phyloP scores from a whole-genome alignment of 2,888 invertebrate genomes.

The Microlaimidae sp. region DNA sequence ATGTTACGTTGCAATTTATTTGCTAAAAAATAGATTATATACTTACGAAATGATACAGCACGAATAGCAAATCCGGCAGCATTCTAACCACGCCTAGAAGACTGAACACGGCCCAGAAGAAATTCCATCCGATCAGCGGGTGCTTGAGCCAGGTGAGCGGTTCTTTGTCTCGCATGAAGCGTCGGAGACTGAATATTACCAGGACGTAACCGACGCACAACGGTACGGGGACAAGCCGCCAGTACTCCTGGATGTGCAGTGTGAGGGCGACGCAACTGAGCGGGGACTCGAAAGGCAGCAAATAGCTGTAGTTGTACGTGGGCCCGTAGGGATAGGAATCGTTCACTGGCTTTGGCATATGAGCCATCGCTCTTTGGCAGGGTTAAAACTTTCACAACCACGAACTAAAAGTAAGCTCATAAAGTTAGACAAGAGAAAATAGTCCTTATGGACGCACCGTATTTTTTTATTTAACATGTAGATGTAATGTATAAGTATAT shows the following conservation, averaged over 20 bases:
- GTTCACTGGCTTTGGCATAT: too few species aligned
- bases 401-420: too few species aligned
- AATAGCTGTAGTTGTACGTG: conserved; percentile 84
- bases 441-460: too few species aligned
- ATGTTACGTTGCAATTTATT: too few species aligned
- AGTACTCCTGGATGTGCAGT: conserved; percentile 78
- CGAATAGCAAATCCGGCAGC: conserved; percentile 63
- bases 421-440: too few species aligned
- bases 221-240: conserved; percentile 44
- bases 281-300: conserved; percentile 84
- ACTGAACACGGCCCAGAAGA: conserved; percentile 70
- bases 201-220: conserved; percentile 69
- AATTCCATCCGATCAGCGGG: conserved; percentile 72
- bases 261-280: conserved; percentile 73
- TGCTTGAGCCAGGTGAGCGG: conserved; percentile 70
- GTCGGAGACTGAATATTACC: conserved; percentile 77
- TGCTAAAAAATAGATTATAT: too few species aligned
- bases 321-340: too few species aligned
- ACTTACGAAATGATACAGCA: neutral
- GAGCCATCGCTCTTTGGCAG: too few species aligned
- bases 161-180: conserved; percentile 72
- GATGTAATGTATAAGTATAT: too few species aligned
- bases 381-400: too few species aligned
- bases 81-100: conserved; percentile 68
- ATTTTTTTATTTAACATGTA: too few species aligned